A percentile compares a stretch with the other conserved stretches of the same genome.
Conservation (phyloP, 2,113 vertebrate genomes). For the Mustelus asterias region DNA sequence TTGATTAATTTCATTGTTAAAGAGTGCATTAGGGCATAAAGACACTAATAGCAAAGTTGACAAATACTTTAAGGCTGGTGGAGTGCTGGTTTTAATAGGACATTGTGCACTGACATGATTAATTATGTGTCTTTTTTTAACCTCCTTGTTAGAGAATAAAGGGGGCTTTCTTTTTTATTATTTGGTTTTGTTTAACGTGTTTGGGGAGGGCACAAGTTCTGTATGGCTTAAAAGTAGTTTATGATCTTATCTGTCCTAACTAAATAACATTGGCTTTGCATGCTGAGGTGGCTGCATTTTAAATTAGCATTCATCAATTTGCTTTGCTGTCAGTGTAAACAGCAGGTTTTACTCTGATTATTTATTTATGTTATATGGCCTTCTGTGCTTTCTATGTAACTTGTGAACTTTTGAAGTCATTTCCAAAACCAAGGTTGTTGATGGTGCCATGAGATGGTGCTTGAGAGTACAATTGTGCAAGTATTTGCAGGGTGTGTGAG, state of each 20-base stretch:
- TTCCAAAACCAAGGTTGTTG: conserved; percentile 34
- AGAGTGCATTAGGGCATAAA: conserved; percentile 35
- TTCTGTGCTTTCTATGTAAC: not conserved
- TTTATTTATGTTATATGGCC: conserved; percentile 20
- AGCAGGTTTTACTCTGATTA: conserved; percentile 29
- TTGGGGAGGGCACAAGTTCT: conserved; percentile 28
- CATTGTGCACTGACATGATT: conserved; percentile 29
- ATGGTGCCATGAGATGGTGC: not conserved
- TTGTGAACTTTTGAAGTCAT: conserved; percentile 34
- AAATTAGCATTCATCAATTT: conserved; percentile 32
- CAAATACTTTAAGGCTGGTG: conserved; percentile 33
- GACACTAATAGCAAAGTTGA: conserved; percentile 34
- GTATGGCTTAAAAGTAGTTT: conserved; percentile 24
- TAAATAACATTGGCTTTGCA: conserved; percentile 33
- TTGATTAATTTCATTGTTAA: conserved; percentile 32
- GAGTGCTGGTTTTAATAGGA: conserved; percentile 30
- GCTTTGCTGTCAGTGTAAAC: conserved; percentile 22
- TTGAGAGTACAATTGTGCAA: not conserved
- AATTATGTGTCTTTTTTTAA: conserved; percentile 27
- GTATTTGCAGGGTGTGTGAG: not conserved
- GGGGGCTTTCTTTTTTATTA: conserved; percentile 29
- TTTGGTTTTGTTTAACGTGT: conserved; percentile 33
- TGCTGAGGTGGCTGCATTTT: conserved; percentile 22
- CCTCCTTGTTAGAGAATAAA: conserved; percentile 22
- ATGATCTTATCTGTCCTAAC: conserved; percentile 36